Evolutionary conservation across 2,888 invertebrate genomes (phyloP).

Genomic region (Toxonevra muliebris): DNA sequence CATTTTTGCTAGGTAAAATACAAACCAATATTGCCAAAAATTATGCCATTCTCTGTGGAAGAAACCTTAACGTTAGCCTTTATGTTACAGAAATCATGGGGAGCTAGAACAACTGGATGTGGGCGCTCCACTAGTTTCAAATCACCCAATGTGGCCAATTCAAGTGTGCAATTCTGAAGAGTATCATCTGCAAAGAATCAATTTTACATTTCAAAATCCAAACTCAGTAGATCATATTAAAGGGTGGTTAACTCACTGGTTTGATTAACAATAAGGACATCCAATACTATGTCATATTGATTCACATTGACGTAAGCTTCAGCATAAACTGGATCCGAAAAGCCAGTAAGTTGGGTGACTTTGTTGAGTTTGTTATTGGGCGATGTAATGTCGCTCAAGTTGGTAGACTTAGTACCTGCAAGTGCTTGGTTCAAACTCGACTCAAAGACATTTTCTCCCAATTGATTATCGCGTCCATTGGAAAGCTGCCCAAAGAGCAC

Average conservation of each 20-base stretch:
- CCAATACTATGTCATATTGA: conserved; percentile 97
- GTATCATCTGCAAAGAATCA: conserved; percentile 76
- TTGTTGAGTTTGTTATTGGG: conserved; percentile 73
- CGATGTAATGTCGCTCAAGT: conserved; percentile 67
- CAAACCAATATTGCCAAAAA: conserved; percentile 96
- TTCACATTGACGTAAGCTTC: conserved; percentile 99
- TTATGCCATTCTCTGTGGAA: conserved; percentile 99
- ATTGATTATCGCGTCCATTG: conserved; percentile 71
- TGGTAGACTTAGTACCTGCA: conserved; percentile 69
- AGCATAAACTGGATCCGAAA: conserved; percentile 99
- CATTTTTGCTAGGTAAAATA: neutral
- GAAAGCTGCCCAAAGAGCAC: conserved; percentile 82
- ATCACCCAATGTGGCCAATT: conserved; percentile 97
- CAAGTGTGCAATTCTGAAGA: conserved; percentile 96
- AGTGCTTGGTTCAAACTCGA: conserved; percentile 90
- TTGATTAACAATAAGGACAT: conserved; percentile 98
- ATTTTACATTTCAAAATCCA: neutral
- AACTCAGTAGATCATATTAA: neutral
- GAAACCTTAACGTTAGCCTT: conserved; percentile 99
- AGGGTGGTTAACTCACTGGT: conserved; percentile 70
- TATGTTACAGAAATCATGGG: conserved; percentile 97
- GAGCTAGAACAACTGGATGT: conserved; percentile 92
- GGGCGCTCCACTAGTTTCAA: conserved; percentile 98
- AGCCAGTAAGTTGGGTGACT: conserved; percentile 97
- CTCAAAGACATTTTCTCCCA: conserved; percentile 84